Evolutionary conservation across 1,140 invertebrate genomes (phyloP), one percentile per base, ranked within the genome.

Genomic region (Leptoteleia sp.): DNA sequence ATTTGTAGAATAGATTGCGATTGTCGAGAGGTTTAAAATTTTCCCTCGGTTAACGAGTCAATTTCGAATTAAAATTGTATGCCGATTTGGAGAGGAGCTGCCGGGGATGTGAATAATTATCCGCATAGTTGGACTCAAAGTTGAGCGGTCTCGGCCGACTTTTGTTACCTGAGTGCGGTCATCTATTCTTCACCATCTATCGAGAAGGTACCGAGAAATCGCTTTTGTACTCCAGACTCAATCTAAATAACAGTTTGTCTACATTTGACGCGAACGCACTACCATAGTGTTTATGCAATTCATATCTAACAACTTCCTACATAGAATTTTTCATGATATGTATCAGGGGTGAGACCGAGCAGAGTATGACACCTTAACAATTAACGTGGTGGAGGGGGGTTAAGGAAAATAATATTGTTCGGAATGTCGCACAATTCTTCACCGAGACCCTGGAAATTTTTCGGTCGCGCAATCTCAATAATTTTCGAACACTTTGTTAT

Each of bases 401-500:
- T 7, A 62, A 57, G 9, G n/a, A 55, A 48, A 67, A 57, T 3
- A 31, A 33, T 50, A 47, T 25, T 4, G 29, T 72, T 72, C 42
- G 55, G 55, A 78, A 68, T 59, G 54, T 72, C 42, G 47, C 42
- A 42, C 54, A 25, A 12, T 11, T 67, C n/a, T 19, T 1, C 52
- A 43, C 15, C 42, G 33, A 72, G 45, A 62, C 15, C 55, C 25
- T 55, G 64, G 27, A 52, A 59, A 55, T 45, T 15, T 31, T 3
- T 79, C 16, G 57, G 45, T 72, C 65, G 65, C 59, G 38, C 47
- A 76, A 79, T 73, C 33, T 71, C 45, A 50, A 54, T 59, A n/a
- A 52, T 42, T 57, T 82, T 82, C 80, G 81, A 87, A 88, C 81
- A 85, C 83, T 84, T 83, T 42, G 43, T 81, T 85, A 86, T 88